These are phyloP conservation scores for Procavia capensis DNA, from an alignment of 2,113 vertebrate genomes.

Conservation along the genomic window DNA sequence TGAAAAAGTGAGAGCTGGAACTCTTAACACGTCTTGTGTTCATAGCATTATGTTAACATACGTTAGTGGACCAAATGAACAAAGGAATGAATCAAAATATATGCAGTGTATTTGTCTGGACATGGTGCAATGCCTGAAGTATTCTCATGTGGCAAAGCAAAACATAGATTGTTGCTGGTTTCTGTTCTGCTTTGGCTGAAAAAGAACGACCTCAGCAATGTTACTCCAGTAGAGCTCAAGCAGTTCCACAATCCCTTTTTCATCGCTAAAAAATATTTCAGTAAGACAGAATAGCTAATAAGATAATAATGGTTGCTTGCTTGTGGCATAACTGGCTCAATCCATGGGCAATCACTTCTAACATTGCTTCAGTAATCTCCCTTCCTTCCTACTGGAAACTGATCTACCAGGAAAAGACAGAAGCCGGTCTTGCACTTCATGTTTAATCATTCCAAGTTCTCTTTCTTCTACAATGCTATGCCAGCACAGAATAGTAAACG, in stretches of 20 bases:
- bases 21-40: background rate
- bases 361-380: background rate
- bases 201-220: background rate
- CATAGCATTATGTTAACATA: background rate
- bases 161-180: background rate
- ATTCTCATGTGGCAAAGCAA: background rate
- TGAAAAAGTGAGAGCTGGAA: background rate
- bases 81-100: background rate
- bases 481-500: constrained; percentile 2
- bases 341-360: background rate
- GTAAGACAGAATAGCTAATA: background rate
- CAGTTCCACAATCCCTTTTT: background rate
- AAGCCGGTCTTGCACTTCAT: background rate
- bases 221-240: background rate
- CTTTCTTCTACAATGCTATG: constrained; percentile 6
- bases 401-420: background rate
- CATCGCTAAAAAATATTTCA: background rate
- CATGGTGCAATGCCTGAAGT: background rate
- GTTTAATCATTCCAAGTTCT: background rate
- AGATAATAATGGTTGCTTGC: background rate
- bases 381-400: background rate
- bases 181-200: background rate
- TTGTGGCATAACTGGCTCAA: background rate
- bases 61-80: background rate
- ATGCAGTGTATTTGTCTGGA: background rate